Base-by-base conservation (phyloP, 2,113 vertebrate species). In the Neofelis nebulosa region DNA sequence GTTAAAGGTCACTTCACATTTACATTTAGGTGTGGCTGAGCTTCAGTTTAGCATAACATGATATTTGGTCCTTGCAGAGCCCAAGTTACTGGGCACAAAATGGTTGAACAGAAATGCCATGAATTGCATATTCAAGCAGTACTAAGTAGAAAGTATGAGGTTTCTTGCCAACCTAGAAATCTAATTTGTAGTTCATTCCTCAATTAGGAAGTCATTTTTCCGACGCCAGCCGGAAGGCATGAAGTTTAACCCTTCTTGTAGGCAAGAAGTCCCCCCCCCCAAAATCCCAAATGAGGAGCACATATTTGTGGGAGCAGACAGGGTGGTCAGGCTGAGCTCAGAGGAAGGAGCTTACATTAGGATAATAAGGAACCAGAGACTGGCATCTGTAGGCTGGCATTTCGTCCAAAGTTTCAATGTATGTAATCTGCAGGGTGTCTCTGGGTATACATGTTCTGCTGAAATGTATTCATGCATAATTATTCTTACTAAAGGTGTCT, bases 261-360 rank as follows among this genome's bases (percentile, higher is more conserved):
- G n/a, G 23, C n/a, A 21, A 27, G 66, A 66, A 25, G n/a, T 45
- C 3, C 29, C 23, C 4, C 12, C 5, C 29, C 11, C 4, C 12
- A 14, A 76, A 66, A 21, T 68, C 45, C 36, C 11, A 29, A 68
- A 36, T 11, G 13, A 69, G 48, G 63, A 48, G 31, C 16, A 85
- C 7, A 21, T 4, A 11, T 76, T 14, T 29, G n/a, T 38, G 23
- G 15, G 45, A n/a, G 4, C 38, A 16, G 2, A 8, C 4, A 12
- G 5, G 12, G n/a, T 66, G 12, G 45, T 1, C 0, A 33, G 89
- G 41, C 14, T 41, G 2, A 4, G 5, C 33, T 29, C 52, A 4
- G 7, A 33, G 38, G 16, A 38, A 38, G 31, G n/a, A 27, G 15
- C 1, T 55, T 29, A 7, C 38, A 45, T 10, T 16, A 63, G 63